Percentiles rank a stretch among this genome's conserved stretches.
Conservation (phyloP, 92 coral and sea anemone species). For the Umimayanthus chanpuru region DNA sequence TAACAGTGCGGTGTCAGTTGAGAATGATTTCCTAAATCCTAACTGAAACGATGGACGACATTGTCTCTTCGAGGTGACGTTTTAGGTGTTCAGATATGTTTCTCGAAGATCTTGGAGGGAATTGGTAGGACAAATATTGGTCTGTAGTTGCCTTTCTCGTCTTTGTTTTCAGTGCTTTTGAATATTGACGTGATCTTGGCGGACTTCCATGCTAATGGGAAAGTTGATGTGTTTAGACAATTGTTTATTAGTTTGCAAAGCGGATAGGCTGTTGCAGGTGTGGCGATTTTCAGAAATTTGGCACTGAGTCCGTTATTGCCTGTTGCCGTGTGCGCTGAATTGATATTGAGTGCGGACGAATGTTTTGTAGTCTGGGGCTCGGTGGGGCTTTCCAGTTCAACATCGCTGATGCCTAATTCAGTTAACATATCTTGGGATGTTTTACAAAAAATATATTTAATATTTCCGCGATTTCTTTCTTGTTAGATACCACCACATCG, state of each 20-base stretch:
- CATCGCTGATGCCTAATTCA: background rate
- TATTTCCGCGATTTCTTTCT: no score
- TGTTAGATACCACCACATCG: no score
- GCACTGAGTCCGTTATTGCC: background rate
- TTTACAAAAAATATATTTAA: no score
- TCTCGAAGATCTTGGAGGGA: background rate
- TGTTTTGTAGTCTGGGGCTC: background rate
- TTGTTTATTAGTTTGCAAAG: background rate
- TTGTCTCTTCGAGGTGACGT: background rate
- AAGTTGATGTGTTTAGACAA: background rate
- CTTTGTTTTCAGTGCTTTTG: background rate
- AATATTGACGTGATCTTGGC: background rate
- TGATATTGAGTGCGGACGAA: background rate
- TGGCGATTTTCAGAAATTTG: background rate
- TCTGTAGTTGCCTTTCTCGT: background rate
- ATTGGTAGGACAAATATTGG: background rate
- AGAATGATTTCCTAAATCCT: conserved; percentile 3
- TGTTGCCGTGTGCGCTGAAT: conserved; percentile 5
- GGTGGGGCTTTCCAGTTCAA: background rate
- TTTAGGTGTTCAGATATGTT: background rate
- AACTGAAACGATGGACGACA: background rate
- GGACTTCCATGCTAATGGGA: background rate
- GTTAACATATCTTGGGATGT: background rate
- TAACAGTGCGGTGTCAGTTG: background rate
- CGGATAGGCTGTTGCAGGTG: background rate